A percentile compares a stretch with the other conserved stretches of the same genome.
These are phyloP conservation scores for Notiomystis cincta DNA, from an alignment of 2,113 vertebrate species.

Conservation along the genomic window DNA sequence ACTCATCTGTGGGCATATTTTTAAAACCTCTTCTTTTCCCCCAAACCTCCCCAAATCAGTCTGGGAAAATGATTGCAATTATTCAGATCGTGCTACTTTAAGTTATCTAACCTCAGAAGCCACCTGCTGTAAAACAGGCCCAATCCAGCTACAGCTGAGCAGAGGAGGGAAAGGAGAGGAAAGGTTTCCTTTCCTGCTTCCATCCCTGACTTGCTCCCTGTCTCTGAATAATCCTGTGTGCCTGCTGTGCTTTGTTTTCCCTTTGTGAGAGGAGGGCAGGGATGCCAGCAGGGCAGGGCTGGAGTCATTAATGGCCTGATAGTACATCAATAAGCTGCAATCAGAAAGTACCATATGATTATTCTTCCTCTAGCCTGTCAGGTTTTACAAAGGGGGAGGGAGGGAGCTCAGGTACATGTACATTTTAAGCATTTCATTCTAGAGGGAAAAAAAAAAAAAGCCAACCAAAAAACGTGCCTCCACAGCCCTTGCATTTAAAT, in stretches of 20 bases:
- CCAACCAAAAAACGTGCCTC: background rate
- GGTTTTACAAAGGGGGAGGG: background rate
- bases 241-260: background rate
- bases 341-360: background rate
- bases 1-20: slow-evolving; percentile 54
- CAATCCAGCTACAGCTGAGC: background rate
- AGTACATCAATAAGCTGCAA: background rate
- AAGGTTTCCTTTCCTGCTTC: background rate
- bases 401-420: background rate
- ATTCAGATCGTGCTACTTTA: slow-evolving; percentile 36
- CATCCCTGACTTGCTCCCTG: background rate
- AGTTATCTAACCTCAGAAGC: background rate
- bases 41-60: slow-evolving; percentile 32
- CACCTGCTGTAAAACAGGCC: slow-evolving; percentile 23
- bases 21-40: slow-evolving; percentile 53
- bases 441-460: too few relatives aligned
- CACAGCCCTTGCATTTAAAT: background rate
- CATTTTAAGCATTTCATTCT: background rate
- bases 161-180: background rate
- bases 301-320: background rate
- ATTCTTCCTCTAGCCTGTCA: background rate
- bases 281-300: background rate
- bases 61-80: slow-evolving; percentile 55
- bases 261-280: background rate
- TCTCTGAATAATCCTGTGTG: background rate